Evolutionary conservation across 1,140 invertebrate species (phyloP), one percentile per base, ranked within the genome.

Genomic region (Drosophila pandora): DNA sequence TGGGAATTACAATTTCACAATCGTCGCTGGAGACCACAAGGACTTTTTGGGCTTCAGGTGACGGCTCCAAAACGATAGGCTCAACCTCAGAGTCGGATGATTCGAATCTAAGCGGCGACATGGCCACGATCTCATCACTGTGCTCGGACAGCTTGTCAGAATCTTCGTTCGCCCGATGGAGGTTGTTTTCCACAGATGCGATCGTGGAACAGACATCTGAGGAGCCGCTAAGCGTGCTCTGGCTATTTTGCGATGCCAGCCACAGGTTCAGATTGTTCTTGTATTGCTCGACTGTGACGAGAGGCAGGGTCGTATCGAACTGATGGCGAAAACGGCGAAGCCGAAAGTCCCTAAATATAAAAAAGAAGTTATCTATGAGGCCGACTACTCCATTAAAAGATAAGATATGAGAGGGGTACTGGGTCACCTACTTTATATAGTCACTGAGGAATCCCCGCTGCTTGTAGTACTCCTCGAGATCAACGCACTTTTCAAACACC

Each of bases 401-500:
- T 17, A 43, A 43, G 13, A 43, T 43, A 17, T 3, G 12, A 37
- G 12, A 37, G 7, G 13, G 2, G 41, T 32, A 61, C 21, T 47
- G 48, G n/a, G 41, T 21, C 4, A 48, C 67, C 65, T 63, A 91
- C 90, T 90, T 90, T 63, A 91, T 90, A 50, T 79, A 91, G 48
- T 91, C 89, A 52, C 82, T 77, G 12, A 91, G 77, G 53, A 79
- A 74, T 41, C 90, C 90, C 5, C 90, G 73, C 70, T 90, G 90
- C 34, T 80, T 75, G 50, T 88, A 91, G 54, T 91, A 91, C 3
- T 90, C 90, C 48, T 91, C 90, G 47, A 91, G 70, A 77, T 91
- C 88, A 9, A 84, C 68, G 13, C 58, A 74, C 56, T 90, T 90
- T 28, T 56, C 76, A 5, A 84, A 72, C 58, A 90, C 77, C 28